Evolutionary conservation across 2,888 invertebrate species (phyloP).

Genomic region (Dioctria rufipes): DNA sequence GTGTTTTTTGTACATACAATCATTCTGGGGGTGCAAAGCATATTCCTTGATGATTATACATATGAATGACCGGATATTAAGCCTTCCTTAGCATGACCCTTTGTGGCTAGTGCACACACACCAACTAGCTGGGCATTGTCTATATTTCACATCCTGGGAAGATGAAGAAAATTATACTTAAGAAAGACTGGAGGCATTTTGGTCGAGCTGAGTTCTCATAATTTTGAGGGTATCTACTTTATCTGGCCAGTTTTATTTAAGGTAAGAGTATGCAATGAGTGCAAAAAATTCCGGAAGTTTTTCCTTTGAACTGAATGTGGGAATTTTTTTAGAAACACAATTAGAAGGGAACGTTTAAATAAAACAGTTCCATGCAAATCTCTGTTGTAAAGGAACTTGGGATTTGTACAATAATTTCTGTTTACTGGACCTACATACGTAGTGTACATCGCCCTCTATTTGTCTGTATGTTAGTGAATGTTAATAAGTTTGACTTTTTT

Average conservation of each 20-base stretch:
- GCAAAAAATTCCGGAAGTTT: not conserved
- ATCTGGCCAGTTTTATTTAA: not conserved
- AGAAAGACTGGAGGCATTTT: no score
- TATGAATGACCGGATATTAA: constrained; percentile 55
- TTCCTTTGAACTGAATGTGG: not conserved
- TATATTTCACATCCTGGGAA: constrained; percentile 36
- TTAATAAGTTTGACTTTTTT: no score
- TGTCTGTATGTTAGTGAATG: no score
- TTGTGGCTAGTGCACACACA: constrained; percentile 23
- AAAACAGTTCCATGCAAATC: no score
- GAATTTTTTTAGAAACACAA: not conserved
- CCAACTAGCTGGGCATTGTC: constrained; percentile 13
- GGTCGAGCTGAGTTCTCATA: not conserved
- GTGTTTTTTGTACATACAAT: constrained; percentile 39
- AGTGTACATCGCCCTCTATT: no score
- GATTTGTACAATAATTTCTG: no score
- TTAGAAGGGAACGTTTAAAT: no score
- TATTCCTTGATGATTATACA: constrained; percentile 41
- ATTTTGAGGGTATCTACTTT: not conserved
- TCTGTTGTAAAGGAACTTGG: no score
- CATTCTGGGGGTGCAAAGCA: constrained; percentile 30
- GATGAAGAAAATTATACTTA: not conserved
- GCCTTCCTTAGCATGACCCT: constrained; percentile 40
- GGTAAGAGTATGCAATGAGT: not conserved
- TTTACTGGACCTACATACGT: no score